These are phyloP conservation scores for Tiliacea citrago DNA, from an alignment of 2,888 invertebrate genomes.

Conservation along the genomic window DNA sequence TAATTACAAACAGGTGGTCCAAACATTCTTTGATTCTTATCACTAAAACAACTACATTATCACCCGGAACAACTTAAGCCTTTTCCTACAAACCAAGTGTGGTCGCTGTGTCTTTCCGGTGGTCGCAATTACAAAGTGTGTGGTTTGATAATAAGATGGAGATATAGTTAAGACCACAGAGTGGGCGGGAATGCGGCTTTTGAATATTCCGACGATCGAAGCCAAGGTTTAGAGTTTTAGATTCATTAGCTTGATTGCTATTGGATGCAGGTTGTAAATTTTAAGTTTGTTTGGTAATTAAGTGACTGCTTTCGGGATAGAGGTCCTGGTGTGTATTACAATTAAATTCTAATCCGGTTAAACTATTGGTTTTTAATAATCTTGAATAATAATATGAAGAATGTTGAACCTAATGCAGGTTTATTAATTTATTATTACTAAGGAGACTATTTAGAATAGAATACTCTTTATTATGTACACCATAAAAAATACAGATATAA, in stretches of 20 bases:
- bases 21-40: slow-evolving; percentile 56
- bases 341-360: background rate
- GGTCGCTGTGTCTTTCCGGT: slow-evolving; percentile 62
- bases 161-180: slow-evolving; percentile 31
- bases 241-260: slow-evolving; percentile 49
- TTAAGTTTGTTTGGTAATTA: slow-evolving; percentile 38
- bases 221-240: slow-evolving; percentile 22
- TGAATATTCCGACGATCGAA: slow-evolving; percentile 35
- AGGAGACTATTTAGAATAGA: no score
- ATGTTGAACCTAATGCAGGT: no score
- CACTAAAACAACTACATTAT: slow-evolving; percentile 50
- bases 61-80: slow-evolving; percentile 60
- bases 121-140: slow-evolving; percentile 62
- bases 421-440: no score
- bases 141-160: slow-evolving; percentile 56
- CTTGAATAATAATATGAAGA: no score
- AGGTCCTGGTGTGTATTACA: slow-evolving; percentile 4
- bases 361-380: no score
- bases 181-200: slow-evolving; percentile 56
- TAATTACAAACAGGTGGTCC: slow-evolving; percentile 42
- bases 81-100: slow-evolving; percentile 54
- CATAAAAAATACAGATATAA: no score
- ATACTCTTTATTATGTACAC: no score
- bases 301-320: slow-evolving; percentile 3
- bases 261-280: slow-evolving; percentile 19